Evolutionary conservation across 2,888 invertebrate species (phyloP).

Genomic region (Xestia xanthographa): DNA sequence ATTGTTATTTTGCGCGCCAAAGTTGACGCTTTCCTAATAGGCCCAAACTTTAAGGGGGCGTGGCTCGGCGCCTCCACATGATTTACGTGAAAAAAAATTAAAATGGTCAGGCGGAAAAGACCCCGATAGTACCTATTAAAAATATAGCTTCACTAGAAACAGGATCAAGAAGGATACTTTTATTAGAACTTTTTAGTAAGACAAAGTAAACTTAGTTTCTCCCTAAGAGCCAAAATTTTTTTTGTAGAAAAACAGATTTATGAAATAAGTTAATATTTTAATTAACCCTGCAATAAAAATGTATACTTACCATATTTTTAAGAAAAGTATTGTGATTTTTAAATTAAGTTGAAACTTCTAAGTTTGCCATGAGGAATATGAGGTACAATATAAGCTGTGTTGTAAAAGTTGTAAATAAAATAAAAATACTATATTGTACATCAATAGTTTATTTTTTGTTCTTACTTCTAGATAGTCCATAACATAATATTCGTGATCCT

Average conservation of each 20-base stretch:
- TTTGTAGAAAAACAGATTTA: too few relatives aligned
- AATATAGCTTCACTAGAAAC: background rate
- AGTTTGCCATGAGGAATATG: slow-evolving; percentile 60
- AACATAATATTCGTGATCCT: slow-evolving; percentile 22
- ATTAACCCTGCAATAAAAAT: slow-evolving; percentile 25
- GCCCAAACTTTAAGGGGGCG: too few relatives aligned
- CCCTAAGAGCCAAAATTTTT: slow-evolving; percentile 20
- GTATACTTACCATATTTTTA: slow-evolving; percentile 47
- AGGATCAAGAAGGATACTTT: background rate
- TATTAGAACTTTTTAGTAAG: background rate
- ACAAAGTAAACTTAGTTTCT: slow-evolving; percentile 5
- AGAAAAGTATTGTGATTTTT: slow-evolving; percentile 58
- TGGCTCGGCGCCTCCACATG: too few relatives aligned
- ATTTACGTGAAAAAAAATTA: too few relatives aligned
- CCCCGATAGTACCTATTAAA: background rate
- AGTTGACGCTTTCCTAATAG: too few relatives aligned
- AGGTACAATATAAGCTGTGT: slow-evolving; percentile 61
- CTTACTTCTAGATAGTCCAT: slow-evolving; percentile 42
- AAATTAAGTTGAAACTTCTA: slow-evolving; percentile 31
- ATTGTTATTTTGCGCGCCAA: too few relatives aligned
- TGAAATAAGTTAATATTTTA: slow-evolving; percentile 2
- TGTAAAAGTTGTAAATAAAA: slow-evolving; percentile 65
- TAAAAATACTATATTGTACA: slow-evolving; percentile 48
- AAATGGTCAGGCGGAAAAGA: too few relatives aligned
- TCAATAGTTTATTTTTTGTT: slow-evolving; percentile 45